Conservation (phyloP, 2,888 invertebrate species). For the Yponomeuta cagnagella region DNA sequence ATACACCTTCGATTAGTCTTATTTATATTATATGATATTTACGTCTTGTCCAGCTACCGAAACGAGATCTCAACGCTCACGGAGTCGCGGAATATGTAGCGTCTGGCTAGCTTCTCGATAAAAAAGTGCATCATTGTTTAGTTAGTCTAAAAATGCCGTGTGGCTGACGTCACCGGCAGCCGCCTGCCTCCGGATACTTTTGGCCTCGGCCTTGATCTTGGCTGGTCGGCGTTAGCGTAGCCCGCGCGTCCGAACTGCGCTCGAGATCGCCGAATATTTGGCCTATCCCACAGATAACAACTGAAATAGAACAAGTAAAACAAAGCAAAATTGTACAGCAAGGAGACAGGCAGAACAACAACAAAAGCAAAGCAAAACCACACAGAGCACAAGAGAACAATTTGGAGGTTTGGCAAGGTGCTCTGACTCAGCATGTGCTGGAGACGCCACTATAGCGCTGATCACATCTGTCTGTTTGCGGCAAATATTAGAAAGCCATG, state of each 20-base stretch:
- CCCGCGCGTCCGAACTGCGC: neutral
- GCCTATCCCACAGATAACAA: no score
- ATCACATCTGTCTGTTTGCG: no score
- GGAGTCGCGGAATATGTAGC: neutral
- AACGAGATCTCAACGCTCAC: neutral
- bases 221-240: neutral
- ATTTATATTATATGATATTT: neutral
- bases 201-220: slow-evolving; percentile 15
- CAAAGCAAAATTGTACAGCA: no score
- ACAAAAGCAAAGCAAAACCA: no score
- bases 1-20: no score
- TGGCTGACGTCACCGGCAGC: slow-evolving; percentile 35
- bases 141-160: slow-evolving; percentile 31
- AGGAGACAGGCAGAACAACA: no score
- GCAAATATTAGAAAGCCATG: no score
- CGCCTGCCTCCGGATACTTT: slow-evolving; percentile 21
- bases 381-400: no score
- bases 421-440: no score
- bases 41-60: neutral
- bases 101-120: neutral
- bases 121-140: slow-evolving; percentile 16
- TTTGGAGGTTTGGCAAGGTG: no score
- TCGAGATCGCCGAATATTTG: neutral
- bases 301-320: no score
- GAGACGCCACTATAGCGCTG: no score